Evolutionary conservation across 2,797 vertebrate genomes (phyloP), one percentile per base, ranked within the genome.

Genomic region (Microctenopoma stevenorrisi): DNA sequence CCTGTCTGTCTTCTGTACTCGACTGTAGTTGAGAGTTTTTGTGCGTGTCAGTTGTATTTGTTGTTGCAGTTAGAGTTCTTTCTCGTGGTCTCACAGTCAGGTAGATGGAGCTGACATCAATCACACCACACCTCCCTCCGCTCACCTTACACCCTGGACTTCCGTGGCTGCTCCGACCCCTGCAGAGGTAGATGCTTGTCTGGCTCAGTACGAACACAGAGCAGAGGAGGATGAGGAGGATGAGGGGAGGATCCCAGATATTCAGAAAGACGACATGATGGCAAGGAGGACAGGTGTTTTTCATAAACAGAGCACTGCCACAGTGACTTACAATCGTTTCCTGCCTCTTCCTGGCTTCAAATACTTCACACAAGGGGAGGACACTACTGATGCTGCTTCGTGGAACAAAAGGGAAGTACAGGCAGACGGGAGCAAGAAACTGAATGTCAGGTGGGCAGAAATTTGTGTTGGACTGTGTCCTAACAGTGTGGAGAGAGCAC

Each of bases 251-350:
- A 82, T 91, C 35, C 95, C 94, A 6, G 94, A 97, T 72, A 55
- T 93, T 53, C 89, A 88, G 72, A 96, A 95, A 85, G 95, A 96
- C 43, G 95, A 96, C 85, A 95, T 96, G 95, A 86, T 95, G 92
- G 91, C 94, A 26, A 93, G 95, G 73, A 92, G 95, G 89, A 94
- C 94, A 1, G 92, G 93, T 55, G 81, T 79, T 71, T 95, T 94
- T 79, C 92, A 88, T 28, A 96, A 93, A 84, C 83, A 60, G 78
- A 78, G 75, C 74, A 38, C 74, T 4, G 83, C 72, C 52, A 14
- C 59, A 5, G 81, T 57, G 0, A 7, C 62, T 47, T 90, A 79
- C 83, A 93, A 77, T 64, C 89, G 68, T 62, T 88, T 89, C 92
- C 87, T 94, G 85, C 87, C 94, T 25, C 71, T 88, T 78, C 92